phyloP scores from a whole-genome alignment of 1,140 invertebrate genomes.

The Panulirus ornatus region DNA sequence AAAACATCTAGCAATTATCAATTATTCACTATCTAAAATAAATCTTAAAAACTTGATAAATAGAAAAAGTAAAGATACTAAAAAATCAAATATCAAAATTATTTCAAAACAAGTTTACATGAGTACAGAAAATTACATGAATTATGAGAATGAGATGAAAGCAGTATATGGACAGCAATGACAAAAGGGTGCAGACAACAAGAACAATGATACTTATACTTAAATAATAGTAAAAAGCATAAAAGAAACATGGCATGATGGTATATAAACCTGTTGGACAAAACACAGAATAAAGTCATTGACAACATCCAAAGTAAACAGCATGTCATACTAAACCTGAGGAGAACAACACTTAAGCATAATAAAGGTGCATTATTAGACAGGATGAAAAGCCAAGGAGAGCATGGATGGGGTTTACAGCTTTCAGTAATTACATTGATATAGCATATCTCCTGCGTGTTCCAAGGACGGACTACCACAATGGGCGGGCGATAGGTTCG shows the following conservation, averaged over 20 bases:
- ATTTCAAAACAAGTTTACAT: too few relatives aligned
- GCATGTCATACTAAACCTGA: neutral
- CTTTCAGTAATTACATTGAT: constrained; percentile 78
- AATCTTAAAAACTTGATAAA: too few relatives aligned
- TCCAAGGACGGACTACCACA: constrained; percentile 78
- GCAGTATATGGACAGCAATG: neutral
- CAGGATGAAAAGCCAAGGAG: constrained; percentile 23
- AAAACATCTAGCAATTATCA: too few relatives aligned
- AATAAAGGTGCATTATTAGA: neutral
- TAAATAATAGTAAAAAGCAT: neutral
- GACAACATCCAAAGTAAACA: constrained; percentile 9
- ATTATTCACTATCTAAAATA: too few relatives aligned
- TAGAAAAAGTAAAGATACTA: too few relatives aligned
- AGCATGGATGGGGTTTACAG: constrained; percentile 25
- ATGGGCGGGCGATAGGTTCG: constrained; percentile 70
- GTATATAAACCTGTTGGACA: constrained; percentile 24
- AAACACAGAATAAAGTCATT: constrained; percentile 7
- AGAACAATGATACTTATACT: neutral
- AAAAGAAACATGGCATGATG: neutral
- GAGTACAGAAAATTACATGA: too few relatives aligned
- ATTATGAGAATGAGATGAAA: neutral
- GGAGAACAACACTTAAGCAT: constrained; percentile 6
- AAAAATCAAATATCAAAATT: too few relatives aligned
- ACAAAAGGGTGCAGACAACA: neutral
- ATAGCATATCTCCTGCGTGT: constrained; percentile 80